phyloP scores from a whole-genome alignment of 2,797 vertebrate genomes.

The Cirrhinus molitorella region DNA sequence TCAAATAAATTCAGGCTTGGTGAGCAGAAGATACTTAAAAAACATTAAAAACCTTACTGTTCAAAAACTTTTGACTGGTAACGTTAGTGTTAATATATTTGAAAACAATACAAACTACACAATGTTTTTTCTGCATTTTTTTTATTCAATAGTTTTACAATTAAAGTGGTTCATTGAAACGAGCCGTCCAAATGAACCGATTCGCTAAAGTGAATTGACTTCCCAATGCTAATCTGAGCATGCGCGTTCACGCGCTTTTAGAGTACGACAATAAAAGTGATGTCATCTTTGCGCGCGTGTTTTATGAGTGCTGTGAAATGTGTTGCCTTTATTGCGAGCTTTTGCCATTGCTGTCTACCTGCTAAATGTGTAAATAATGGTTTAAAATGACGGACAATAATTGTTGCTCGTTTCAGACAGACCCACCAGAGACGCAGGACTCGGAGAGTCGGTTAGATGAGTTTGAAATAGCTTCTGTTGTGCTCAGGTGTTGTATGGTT shows the following conservation, averaged over 20 bases:
- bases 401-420: not conserved
- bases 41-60: too few relatives aligned
- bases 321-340: not conserved
- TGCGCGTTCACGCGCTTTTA: not conserved
- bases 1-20: too few relatives aligned
- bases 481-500: constrained; percentile 32
- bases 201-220: not conserved
- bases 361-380: constrained; percentile 3
- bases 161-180: not conserved
- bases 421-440: not conserved
- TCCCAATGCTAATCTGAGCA: not conserved
- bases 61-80: too few relatives aligned
- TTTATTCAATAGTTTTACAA: not conserved
- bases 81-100: too few relatives aligned
- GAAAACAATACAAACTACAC: too few relatives aligned
- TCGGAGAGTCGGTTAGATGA: not conserved
- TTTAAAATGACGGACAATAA: constrained; percentile 27
- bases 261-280: not conserved
- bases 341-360: not conserved
- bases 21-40: too few relatives aligned
- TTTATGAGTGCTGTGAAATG: not conserved
- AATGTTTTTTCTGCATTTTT: too few relatives aligned
- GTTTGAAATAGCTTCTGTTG: constrained; percentile 13
- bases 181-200: not conserved
- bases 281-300: constrained; percentile 14